Conservation (phyloP, 2,797 vertebrate genomes). For the Acanthornis magna region DNA sequence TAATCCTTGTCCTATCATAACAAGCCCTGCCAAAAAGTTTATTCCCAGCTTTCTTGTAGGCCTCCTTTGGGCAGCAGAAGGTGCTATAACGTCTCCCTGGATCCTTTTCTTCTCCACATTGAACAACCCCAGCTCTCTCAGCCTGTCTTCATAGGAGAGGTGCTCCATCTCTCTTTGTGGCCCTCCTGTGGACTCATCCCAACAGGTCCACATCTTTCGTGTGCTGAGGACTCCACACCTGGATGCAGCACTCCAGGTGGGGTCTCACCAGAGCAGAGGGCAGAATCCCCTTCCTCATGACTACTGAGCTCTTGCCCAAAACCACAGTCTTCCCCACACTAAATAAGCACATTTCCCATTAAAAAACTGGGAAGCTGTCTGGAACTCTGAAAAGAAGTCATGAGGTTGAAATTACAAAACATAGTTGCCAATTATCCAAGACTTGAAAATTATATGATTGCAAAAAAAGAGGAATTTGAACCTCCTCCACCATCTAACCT, state of each 20-base stretch:
- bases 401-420: background rate
- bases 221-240: background rate
- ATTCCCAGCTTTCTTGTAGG: background rate
- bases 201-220: background rate
- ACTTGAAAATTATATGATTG: background rate
- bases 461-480: background rate
- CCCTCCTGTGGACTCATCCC: background rate
- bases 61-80: background rate
- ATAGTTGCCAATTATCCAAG: background rate
- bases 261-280: background rate
- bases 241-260: background rate
- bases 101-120: background rate
- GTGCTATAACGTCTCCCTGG: accelerated
- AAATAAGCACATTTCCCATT: background rate
- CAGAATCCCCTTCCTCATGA: background rate
- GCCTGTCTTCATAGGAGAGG: background rate
- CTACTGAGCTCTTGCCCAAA: background rate
- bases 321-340: background rate
- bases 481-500: background rate
- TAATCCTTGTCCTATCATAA: accelerated
- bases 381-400: background rate
- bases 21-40: background rate
- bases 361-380: background rate
- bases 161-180: background rate
- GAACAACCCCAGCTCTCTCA: background rate